Percentiles rank a stretch among this genome's conserved stretches.
Conservation (phyloP, 1,140 invertebrate species). For the Lordiphosa stackelbergi region DNA sequence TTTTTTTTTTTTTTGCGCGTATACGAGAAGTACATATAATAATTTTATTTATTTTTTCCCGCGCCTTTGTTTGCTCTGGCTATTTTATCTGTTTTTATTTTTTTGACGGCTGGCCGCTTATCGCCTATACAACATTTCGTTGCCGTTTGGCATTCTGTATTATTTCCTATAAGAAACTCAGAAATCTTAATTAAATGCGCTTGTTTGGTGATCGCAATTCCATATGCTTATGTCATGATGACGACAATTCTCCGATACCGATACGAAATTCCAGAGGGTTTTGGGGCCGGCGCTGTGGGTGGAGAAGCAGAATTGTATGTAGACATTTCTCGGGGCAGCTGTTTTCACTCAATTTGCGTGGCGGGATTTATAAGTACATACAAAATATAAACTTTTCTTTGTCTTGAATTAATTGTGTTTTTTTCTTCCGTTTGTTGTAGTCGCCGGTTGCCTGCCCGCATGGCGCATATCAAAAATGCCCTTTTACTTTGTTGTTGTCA, state of each 20-base stretch:
- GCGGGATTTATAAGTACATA: constrained; percentile 21
- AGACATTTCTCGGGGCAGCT: constrained; percentile 21
- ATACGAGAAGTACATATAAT: constrained; percentile 23
- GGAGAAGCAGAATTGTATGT: too few relatives aligned
- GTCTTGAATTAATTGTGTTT: constrained; percentile 3
- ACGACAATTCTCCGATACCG: constrained; percentile 26
- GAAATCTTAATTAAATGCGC: constrained; percentile 44
- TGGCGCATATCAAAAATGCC: constrained; percentile 12
- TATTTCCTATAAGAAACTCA: constrained; percentile 15
- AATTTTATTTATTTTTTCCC: constrained; percentile 24
- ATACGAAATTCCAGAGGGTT: constrained; percentile 14
- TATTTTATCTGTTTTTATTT: constrained; percentile 29
- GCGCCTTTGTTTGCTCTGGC: constrained; percentile 37
- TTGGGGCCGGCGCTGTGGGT: too few relatives aligned
- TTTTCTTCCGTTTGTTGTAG: constrained; percentile 20
- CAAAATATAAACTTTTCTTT: constrained; percentile 7
- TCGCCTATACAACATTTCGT: constrained; percentile 14
- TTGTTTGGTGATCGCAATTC: constrained; percentile 16
- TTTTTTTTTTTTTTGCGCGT: constrained; percentile 2
- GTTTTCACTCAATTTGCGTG: constrained; percentile 36
- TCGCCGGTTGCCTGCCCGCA: constrained; percentile 8
- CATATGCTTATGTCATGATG: constrained; percentile 27
- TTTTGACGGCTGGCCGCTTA: constrained; percentile 23
- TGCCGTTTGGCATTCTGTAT: constrained; percentile 10
- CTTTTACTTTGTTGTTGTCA: constrained; percentile 38